Evolutionary conservation across 1,140 invertebrate species (phyloP), one percentile per base, ranked within the genome.

Genomic region (Brachionus koreanus): DNA sequence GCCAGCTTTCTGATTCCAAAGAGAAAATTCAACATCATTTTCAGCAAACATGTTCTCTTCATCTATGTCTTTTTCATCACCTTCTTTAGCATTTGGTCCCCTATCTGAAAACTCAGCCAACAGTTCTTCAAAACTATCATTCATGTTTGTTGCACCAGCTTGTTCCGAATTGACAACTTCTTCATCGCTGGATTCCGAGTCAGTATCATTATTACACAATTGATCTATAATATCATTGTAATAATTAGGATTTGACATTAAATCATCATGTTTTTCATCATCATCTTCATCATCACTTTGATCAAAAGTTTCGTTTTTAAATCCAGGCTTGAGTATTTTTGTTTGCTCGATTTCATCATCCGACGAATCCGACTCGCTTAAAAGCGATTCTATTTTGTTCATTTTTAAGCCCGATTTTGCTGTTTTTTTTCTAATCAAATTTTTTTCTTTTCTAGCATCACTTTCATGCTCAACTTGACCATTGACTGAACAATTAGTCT

Each of bases 1-100:
- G n/a, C 52, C 74, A 35, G 74, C 74, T 37, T 19, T 29, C 29
- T 77, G 43, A 33, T 77, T 52, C n/a, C n/a, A 42, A 3, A 69
- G 16, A 19, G 65, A 69, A 69, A 39, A 39, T 19, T 79, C 76
- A 61, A 79, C 49, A 79, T 79, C 76, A 61, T 79, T 79, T 57
- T 79, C 76, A 2, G 76, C 76, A 65, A 39, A 61, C 76, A 79
- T 79, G 76, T 79, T 79, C 61, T 79, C 49, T 16, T 79, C 76
- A 52, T 79, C 76, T 0, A 79, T 29, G 16, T 79, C 76, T 13
- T 65, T 79, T 61, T 79, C 76, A 35, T 52, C 76, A 25, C 57
- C 76, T 49, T 74, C 33, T 10, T 35, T 46, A 1, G 6, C 29
- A 74, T 74, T 35, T 74, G 25, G 39, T 5, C 25, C 42, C 7